Conservation (phyloP, 1,140 invertebrate species). For the Platyura marginata region DNA sequence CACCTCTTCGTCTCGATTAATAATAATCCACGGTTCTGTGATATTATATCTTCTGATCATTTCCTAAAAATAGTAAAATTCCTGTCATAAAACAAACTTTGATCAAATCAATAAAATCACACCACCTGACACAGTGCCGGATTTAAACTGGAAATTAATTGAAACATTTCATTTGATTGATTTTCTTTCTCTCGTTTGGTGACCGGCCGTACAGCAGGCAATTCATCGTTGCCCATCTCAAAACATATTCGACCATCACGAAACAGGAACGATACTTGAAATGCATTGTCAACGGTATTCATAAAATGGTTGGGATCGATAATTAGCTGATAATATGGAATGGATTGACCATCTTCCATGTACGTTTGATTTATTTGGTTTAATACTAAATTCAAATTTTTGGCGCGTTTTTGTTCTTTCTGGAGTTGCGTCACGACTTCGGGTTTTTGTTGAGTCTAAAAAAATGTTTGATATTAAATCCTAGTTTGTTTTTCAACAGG, state of each 20-base stretch:
- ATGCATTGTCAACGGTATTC: conserved; percentile 14
- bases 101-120: background rate
- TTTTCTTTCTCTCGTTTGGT: conserved; percentile 1
- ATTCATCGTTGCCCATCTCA: conserved; percentile 8
- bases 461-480: conserved; percentile 2
- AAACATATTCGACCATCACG: conserved; percentile 11
- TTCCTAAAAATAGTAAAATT: background rate
- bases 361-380: conserved; percentile 7
- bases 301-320: conserved; percentile 13
- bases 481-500: too few species aligned
- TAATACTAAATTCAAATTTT: conserved; percentile 9
- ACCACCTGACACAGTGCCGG: background rate
- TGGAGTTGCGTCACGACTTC: conserved; percentile 5
- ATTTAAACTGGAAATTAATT: background rate
- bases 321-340: conserved; percentile 16
- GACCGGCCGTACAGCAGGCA: conserved; percentile 8
- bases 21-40: background rate
- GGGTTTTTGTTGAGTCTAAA: conserved; percentile 4
- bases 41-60: background rate
- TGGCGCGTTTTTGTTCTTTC: conserved; percentile 6
- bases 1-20: too few species aligned
- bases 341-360: conserved; percentile 9
- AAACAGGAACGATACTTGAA: conserved; percentile 13
- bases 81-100: background rate
- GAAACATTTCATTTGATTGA: background rate